These are phyloP conservation scores for Heterodera carotae DNA, from an alignment of 1,140 invertebrate genomes.

Conservation along the genomic window DNA sequence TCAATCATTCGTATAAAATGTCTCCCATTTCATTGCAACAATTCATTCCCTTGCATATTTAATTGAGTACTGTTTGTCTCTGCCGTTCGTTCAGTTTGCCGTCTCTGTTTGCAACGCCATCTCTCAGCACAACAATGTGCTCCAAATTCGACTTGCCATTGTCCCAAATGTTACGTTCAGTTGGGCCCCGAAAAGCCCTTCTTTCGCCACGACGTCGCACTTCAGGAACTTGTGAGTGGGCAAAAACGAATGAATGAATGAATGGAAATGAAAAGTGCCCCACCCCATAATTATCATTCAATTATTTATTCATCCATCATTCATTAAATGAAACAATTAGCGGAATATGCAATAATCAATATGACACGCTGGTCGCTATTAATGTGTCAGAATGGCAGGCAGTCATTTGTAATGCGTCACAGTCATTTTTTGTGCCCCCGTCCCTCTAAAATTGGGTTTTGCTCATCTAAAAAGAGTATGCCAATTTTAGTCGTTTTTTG, in stretches of 20 bases:
- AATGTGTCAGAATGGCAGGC: too few relatives aligned
- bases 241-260: not conserved
- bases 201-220: slow-evolving; percentile 11
- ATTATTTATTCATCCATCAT: not conserved
- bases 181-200: slow-evolving; percentile 17
- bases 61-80: not conserved
- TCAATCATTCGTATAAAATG: not conserved
- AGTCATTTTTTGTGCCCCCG: too few relatives aligned
- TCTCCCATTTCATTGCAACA: not conserved
- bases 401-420: too few relatives aligned
- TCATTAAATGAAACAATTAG: too few relatives aligned
- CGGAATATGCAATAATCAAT: too few relatives aligned
- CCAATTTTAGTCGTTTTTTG: too few relatives aligned
- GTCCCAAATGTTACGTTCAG: slow-evolving; percentile 33
- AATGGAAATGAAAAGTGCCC: not conserved
- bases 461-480: too few relatives aligned
- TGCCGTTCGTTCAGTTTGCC: slow-evolving; percentile 30
- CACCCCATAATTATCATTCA: not conserved
- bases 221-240: slow-evolving; percentile 29
- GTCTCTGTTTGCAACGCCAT: slow-evolving; percentile 28
- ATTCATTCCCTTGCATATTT: slow-evolving; percentile 20
- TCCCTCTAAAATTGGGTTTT: too few relatives aligned
- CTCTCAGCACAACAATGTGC: not conserved
- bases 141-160: slow-evolving; percentile 25
- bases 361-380: too few relatives aligned